A percentile compares a stretch with the other conserved stretches of the same genome.
Evolutionary conservation across 2,888 invertebrate species (phyloP).

Genomic region (Sminthurinus aureus): DNA sequence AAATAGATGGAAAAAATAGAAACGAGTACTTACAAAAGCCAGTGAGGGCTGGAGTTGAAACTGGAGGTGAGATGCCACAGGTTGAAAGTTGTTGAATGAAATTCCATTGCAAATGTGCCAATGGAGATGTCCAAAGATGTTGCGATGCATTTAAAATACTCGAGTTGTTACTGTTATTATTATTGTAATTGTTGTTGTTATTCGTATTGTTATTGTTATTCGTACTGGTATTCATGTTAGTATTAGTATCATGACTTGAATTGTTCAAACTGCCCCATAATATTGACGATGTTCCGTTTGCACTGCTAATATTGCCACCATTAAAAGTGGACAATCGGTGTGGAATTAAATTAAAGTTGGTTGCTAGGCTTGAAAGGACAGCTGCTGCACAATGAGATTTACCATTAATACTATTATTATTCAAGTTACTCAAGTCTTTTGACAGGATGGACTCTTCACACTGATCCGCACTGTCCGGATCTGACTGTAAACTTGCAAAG

Average conservation of each 20-base stretch:
- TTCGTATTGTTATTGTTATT: too few species aligned
- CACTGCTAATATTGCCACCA: not conserved
- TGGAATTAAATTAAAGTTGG: not conserved
- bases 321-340: not conserved
- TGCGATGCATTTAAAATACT: slow-evolving; percentile 11
- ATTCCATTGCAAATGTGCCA: slow-evolving; percentile 54
- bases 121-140: slow-evolving; percentile 32
- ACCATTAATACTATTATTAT: too few species aligned
- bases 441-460: not conserved
- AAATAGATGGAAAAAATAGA: not conserved
- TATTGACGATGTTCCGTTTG: not conserved
- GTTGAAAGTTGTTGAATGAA: slow-evolving; percentile 53
- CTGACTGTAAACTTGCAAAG: not conserved
- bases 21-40: slow-evolving; percentile 50
- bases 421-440: not conserved
- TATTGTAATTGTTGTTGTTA: not conserved
- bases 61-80: slow-evolving; percentile 39
- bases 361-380: not conserved
- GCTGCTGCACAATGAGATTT: not conserved
- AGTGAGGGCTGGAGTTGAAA: slow-evolving; percentile 51
- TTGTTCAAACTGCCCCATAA: not conserved
- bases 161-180: not conserved
- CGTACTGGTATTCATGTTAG: too few species aligned
- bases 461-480: not conserved
- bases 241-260: too few species aligned